phyloP scores from a whole-genome alignment of 2,888 invertebrate species.

The Phalera bucephala region DNA sequence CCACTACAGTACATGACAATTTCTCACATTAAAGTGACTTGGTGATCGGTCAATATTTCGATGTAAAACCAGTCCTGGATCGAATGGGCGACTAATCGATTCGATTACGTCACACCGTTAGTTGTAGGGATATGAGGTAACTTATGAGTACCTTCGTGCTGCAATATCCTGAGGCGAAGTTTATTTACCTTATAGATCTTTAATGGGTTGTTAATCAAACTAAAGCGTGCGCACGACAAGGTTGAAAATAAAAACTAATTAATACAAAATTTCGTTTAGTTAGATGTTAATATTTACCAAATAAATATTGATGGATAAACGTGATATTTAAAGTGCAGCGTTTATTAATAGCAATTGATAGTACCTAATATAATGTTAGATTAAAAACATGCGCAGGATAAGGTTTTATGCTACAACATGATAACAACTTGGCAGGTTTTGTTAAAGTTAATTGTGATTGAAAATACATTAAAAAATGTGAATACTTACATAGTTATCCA shows the following conservation, averaged over 20 bases:
- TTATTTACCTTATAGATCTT: neutral
- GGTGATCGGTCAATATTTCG: conserved; percentile 43
- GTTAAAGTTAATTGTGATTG: no score
- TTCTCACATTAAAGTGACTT: conserved; percentile 30
- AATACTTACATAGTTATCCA: conserved; percentile 85
- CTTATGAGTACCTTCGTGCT: conserved; percentile 18
- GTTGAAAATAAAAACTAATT: no score
- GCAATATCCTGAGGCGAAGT: conserved; percentile 28
- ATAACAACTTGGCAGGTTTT: no score
- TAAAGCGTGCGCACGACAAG: neutral
- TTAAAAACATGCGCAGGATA: no score
- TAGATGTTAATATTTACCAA: no score
- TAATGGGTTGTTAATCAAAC: neutral
- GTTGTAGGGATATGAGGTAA: conserved; percentile 48
- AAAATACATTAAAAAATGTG: neutral
- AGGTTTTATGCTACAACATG: no score
- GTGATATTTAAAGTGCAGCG: no score
- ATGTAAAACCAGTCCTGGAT: conserved; percentile 44
- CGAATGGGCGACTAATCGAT: conserved; percentile 40
- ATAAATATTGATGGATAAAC: no score
- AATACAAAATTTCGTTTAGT: no score
- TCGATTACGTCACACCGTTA: conserved; percentile 39
- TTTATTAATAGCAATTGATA: no score
- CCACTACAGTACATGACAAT: conserved; percentile 23
- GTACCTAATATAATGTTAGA: no score